Evolutionary conservation across 2,888 invertebrate species (phyloP).

Genomic region (Poecilobothrus nobilitatus): DNA sequence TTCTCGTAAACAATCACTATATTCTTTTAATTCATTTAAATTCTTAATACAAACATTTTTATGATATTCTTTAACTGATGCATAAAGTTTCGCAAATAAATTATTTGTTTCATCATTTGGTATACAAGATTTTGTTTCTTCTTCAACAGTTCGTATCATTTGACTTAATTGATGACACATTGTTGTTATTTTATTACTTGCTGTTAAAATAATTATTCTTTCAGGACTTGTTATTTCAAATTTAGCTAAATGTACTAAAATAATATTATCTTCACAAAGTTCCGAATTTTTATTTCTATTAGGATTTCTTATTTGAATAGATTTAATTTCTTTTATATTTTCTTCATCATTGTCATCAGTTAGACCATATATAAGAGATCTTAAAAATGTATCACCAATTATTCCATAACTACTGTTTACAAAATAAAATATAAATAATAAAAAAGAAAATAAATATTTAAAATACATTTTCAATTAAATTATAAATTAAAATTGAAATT

Average conservation of each 20-base stretch:
- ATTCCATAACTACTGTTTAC: neutral
- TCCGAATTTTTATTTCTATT: neutral
- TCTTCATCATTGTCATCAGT: neutral
- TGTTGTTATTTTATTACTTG: slow-evolving; percentile 37
- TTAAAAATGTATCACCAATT: neutral
- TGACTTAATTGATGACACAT: slow-evolving; percentile 30
- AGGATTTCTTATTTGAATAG: neutral
- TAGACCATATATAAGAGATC: neutral
- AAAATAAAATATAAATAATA: neutral
- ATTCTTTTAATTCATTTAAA: slow-evolving; percentile 33
- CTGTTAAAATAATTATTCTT: slow-evolving; percentile 45
- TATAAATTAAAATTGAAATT: too few relatives aligned
- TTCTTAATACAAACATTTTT: slow-evolving; percentile 38
- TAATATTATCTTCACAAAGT: slow-evolving; percentile 41
- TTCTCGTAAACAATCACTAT: slow-evolving; percentile 42
- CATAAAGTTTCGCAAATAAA: slow-evolving; percentile 45
- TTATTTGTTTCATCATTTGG: slow-evolving; percentile 37
- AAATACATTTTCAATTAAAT: neutral
- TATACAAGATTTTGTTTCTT: slow-evolving; percentile 40
- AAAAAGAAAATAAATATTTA: neutral
- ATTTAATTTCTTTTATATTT: neutral
- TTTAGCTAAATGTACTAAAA: slow-evolving; percentile 46
- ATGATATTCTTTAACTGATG: slow-evolving; percentile 43
- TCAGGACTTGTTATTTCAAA: slow-evolving; percentile 49
- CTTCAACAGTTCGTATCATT: slow-evolving; percentile 40